Evolutionary conservation across 2,113 vertebrate species (phyloP), one percentile per base, ranked within the genome.

Genomic region (Azemiops feae): DNA sequence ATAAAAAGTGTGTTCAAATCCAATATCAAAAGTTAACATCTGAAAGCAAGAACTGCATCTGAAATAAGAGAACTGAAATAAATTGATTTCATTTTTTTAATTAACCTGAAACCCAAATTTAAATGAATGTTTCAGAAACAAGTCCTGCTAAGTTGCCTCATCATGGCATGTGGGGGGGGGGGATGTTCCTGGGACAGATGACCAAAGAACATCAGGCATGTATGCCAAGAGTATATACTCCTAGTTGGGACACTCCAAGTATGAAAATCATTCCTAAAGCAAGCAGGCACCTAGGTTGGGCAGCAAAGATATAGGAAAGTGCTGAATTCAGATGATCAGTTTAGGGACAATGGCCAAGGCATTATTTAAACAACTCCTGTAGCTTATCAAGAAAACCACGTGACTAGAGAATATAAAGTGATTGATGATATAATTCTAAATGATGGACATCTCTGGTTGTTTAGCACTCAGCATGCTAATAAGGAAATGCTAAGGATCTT

Each of bases 31-130:
- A 45, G 99, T 99, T 92, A 99, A 92, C 96, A 99, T 97, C 95
- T 99, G 99, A 97, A 99, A 99, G 96, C 99, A 99, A 10, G 98
- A 97, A 54, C 97, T 97, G 96, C 99, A 99, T 96, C 99, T 99
- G 96, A 94, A 98, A 96, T 47, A 95, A 89, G 97, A 91, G 39
- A 89, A 94, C 23, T 94, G 27, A 30, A 93, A 92, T 3, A 0
- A 3, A 93, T 60, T 57, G 34, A 92, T 5, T 18, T 23, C 45
- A 81, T 81, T 81, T 81, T 47, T 69, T 81, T 10, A 0, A 4
- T 81, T 43, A 81, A 87, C 27, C 47, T 45, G 16, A 92, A 34
- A 30, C 3, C 23, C 16, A 74, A 11, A 89, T 69, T 23, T 14
- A 43, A 88, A n/a, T 8, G 30, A 20, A 52, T 52, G n/a, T 92